Evolutionary conservation across 2,888 invertebrate species (phyloP), one percentile per base, ranked within the genome.

Genomic region (Melieria crassipennis): DNA sequence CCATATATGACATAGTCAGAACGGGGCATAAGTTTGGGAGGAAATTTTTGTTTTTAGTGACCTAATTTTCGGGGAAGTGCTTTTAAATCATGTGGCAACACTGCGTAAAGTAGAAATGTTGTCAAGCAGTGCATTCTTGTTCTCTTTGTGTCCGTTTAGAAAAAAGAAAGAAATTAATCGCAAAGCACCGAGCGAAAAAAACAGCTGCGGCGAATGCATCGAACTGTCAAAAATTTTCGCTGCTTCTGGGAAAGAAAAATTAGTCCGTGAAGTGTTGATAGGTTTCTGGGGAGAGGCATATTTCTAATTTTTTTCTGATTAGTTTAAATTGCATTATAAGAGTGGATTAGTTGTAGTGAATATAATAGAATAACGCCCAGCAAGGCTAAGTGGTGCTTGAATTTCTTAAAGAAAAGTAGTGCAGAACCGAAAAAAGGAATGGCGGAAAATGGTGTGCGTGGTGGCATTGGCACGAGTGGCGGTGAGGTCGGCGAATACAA

Each of bases 361-460:
- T 30, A 2, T 1, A 30, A 2, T 30, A 30, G 30, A 30, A 30
- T 30, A 30, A 30, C 30, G 30, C 30, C 30, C 30, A 30, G 30
- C 30, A 30, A 30, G 30, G 30, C 30, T 30, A 30, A 30, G 30
- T 30, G 30, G 1, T 30, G 30, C 30, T 30, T 30, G 30, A 30
- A 30, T 30, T 30, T 30, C 30, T 30, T 30, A 48, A 67, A 57
- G 66, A 52, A 46, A 45, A 45, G 43, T 58, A n/a, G 62, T 9
- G 46, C 62, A 69, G 56, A 45, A 69, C 30, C 62, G 69, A 2
- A 50, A 50, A 30, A 30, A 30, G 30, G 62, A 47, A 83, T 83
- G 83, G 82, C 84, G 79, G 83, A 83, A 80, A 83, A 83, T 77
- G 83, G 84, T 74, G 80, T 84, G 78, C 83, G 83, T 77, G 78